These are phyloP conservation scores for Drosophila kikkawai DNA, from an alignment of 1,140 invertebrate species.

Conservation along the genomic window DNA sequence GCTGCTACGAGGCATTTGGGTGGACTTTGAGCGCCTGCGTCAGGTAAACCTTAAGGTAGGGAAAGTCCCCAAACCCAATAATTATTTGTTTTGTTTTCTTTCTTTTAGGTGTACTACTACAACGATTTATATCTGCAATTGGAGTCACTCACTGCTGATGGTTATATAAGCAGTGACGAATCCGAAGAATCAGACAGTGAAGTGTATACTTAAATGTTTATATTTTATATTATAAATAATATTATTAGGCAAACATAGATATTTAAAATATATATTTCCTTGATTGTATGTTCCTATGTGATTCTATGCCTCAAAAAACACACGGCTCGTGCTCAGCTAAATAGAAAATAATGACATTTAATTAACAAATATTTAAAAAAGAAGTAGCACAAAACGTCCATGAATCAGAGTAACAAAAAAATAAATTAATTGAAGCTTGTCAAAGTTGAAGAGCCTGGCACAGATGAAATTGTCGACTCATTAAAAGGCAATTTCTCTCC, in stretches of 20 bases:
- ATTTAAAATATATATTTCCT: background rate
- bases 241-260: too few species aligned
- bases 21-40: background rate
- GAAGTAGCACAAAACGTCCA: slow-evolving; percentile 3
- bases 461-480: slow-evolving; percentile 76
- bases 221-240: too few species aligned
- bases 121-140: background rate
- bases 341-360: slow-evolving; percentile 28
- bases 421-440: slow-evolving; percentile 45
- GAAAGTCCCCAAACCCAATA: background rate
- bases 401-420: slow-evolving; percentile 2
- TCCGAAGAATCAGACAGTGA: slow-evolving; percentile 13
- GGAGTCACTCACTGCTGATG: slow-evolving; percentile 1
- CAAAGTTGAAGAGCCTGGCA: slow-evolving; percentile 27
- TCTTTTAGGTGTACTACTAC: background rate
- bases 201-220: background rate
- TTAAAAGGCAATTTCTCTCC: slow-evolving; percentile 78
- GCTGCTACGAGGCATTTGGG: slow-evolving; percentile 6
- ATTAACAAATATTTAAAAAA: slow-evolving; percentile 17
- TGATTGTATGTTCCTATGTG: background rate
- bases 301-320: background rate
- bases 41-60: background rate
- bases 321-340: background rate
- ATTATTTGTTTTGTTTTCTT: background rate
- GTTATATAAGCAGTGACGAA: slow-evolving; percentile 10